phyloP scores from a whole-genome alignment of 2,113 vertebrate species.

The Prunella fulvescens region DNA sequence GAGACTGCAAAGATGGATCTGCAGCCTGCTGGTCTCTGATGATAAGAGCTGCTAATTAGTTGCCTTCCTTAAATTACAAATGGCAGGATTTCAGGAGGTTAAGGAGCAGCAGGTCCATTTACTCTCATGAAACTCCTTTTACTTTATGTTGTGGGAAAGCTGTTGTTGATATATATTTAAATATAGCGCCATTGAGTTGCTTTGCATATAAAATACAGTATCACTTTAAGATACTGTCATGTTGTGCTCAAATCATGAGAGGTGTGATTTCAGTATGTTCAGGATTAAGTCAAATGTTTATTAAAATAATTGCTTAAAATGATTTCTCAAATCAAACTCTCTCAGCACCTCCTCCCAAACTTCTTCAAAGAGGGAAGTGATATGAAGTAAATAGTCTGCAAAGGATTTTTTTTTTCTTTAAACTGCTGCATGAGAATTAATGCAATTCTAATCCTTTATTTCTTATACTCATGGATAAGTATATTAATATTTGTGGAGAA shows the following conservation, averaged over 20 bases:
- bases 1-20: background rate
- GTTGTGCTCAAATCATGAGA: rapidly evolving
- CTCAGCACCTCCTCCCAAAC: background rate
- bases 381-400: background rate
- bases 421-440: background rate
- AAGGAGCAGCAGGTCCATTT: background rate
- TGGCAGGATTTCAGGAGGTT: background rate
- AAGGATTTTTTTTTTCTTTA: background rate
- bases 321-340: background rate
- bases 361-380: background rate
- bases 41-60: background rate
- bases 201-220: background rate
- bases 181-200: background rate
- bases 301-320: background rate
- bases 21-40: background rate
- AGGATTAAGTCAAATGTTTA: background rate
- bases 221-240: background rate
- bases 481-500: background rate
- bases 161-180: background rate
- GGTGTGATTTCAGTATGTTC: background rate
- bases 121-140: background rate
- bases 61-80: background rate
- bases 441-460: background rate
- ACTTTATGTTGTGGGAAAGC: background rate
- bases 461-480: background rate